Conservation (phyloP, 2,113 vertebrate genomes). For the Saccopteryx bilineata region DNA sequence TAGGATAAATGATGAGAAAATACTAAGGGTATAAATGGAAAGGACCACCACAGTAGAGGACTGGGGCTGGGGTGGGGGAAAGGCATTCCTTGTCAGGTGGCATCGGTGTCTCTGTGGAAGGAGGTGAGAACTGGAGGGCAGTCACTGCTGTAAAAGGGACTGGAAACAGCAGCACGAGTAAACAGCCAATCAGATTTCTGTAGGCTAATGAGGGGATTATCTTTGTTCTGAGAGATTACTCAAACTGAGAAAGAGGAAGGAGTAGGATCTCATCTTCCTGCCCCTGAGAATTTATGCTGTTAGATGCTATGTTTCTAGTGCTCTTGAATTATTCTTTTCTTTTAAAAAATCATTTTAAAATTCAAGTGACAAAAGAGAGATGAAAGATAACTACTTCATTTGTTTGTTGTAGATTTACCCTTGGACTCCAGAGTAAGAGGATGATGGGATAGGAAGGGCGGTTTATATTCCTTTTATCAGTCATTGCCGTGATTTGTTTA, state of each 20-base stretch:
- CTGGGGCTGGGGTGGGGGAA: neutral
- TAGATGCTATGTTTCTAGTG: neutral
- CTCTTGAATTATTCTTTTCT: slow-evolving; percentile 14
- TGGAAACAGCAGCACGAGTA: slow-evolving; percentile 4
- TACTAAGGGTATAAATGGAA: slow-evolving; percentile 41
- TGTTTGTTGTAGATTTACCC: slow-evolving; percentile 46
- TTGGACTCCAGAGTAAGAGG: neutral
- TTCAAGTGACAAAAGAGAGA: slow-evolving; percentile 6
- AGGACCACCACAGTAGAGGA: neutral
- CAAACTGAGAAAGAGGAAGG: slow-evolving; percentile 69
- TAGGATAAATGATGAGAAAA: slow-evolving; percentile 46
- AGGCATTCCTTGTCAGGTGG: slow-evolving; percentile 1
- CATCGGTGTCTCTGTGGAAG: slow-evolving; percentile 9
- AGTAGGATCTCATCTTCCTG: slow-evolving; percentile 52
- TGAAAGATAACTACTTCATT: neutral
- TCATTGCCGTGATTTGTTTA: neutral
- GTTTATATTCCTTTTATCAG: neutral
- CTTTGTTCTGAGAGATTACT: slow-evolving; percentile 58
- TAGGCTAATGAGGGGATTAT: slow-evolving; percentile 44
- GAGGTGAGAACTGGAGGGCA: neutral
- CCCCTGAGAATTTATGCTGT: neutral
- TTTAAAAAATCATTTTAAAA: slow-evolving; percentile 22
- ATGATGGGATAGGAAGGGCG: neutral
- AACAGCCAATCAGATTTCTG: slow-evolving; percentile 64
- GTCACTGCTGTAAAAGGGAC: neutral